These are phyloP conservation scores for Serinus canaria DNA, from an alignment of 2,113 vertebrate species.

Conservation along the genomic window DNA sequence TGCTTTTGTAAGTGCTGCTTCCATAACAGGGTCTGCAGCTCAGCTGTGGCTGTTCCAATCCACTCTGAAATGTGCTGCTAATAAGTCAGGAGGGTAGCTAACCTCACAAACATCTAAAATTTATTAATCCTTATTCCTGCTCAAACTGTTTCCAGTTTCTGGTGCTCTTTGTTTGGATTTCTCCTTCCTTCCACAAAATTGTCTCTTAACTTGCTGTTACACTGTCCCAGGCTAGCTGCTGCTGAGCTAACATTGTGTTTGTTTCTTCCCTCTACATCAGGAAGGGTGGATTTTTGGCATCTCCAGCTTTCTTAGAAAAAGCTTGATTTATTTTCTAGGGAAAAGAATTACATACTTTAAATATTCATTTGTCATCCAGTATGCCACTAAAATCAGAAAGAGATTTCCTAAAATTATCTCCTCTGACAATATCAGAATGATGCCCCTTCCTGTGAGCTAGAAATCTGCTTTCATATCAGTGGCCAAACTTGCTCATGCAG, in stretches of 20 bases:
- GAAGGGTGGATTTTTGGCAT: not conserved
- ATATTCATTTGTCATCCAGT: not conserved
- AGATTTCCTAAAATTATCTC: not conserved
- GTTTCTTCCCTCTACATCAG: not conserved
- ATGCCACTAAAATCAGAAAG: not conserved
- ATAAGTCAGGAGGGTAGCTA: not conserved
- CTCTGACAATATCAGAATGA: not conserved
- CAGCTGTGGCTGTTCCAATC: not conserved
- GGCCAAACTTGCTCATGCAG: not conserved
- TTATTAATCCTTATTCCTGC: not conserved
- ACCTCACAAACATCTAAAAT: not conserved
- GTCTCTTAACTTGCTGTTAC: not conserved
- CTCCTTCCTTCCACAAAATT: not conserved
- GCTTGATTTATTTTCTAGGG: not conserved
- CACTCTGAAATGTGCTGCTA: not conserved
- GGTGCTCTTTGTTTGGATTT: not conserved
- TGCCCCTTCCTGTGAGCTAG: not conserved
- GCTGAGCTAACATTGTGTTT: not conserved
- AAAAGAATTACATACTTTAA: not conserved
- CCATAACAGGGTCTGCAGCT: not conserved
- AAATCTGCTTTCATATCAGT: not conserved
- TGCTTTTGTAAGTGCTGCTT: not conserved
- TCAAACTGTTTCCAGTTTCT: not conserved
- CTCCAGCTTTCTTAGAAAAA: not conserved
- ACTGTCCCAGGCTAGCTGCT: not conserved